Evolutionary conservation across 2,888 invertebrate species (phyloP).

Genomic region (Eueremaeus valkanovi): DNA sequence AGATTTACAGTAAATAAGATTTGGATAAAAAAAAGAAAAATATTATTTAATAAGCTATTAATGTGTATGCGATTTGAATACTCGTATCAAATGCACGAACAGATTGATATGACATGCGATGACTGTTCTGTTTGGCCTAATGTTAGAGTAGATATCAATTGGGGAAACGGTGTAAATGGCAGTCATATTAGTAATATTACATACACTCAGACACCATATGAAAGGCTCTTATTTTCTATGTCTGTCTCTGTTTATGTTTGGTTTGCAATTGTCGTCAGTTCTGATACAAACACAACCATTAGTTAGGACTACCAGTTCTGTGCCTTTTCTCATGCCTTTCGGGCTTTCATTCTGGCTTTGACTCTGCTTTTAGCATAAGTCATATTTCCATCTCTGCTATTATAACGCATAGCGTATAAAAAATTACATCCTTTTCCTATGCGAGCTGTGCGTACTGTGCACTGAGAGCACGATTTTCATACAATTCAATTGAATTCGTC

Average conservation of each 20-base stretch:
- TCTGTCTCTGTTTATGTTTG: slow-evolving; percentile 7
- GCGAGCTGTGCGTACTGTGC: background rate
- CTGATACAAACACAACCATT: slow-evolving; percentile 22
- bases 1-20: background rate
- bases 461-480: background rate
- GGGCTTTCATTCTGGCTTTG: background rate
- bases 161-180: slow-evolving; percentile 25
- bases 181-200: slow-evolving; percentile 11
- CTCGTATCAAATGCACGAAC: background rate
- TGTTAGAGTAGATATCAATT: background rate
- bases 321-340: background rate
- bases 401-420: background rate
- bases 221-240: background rate
- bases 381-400: slow-evolving; percentile 1
- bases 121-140: background rate
- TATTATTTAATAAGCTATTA: background rate
- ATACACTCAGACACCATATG: too few relatives aligned
- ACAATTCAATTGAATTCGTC: background rate
- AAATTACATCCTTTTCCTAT: slow-evolving; percentile 13
- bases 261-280: slow-evolving; percentile 18
- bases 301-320: background rate
- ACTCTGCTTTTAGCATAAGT: slow-evolving; percentile 5
- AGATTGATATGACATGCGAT: slow-evolving; percentile 28
- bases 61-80: background rate
- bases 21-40: background rate